Percentiles rank a stretch among this genome's conserved stretches.
Conservation (phyloP, 2,113 vertebrate genomes). For the Athene cunicularia region DNA sequence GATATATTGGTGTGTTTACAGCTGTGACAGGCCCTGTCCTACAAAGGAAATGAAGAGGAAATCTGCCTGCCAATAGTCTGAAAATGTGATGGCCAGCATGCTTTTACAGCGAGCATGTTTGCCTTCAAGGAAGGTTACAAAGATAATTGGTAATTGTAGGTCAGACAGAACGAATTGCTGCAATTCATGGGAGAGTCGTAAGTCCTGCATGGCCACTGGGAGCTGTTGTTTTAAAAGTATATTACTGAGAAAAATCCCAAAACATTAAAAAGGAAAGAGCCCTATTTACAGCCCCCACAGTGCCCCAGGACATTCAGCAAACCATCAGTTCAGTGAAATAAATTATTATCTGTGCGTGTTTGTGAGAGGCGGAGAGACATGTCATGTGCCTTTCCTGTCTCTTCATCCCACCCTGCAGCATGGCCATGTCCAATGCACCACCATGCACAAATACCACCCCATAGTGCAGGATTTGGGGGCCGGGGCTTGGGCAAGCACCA, state of each 20-base stretch:
- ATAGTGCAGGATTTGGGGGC: fast-evolving
- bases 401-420: not conserved
- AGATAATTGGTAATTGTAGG: conserved; percentile 54
- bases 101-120: conserved; percentile 24
- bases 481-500: not conserved
- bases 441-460: not conserved
- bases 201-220: not conserved
- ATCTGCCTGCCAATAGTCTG: conserved; percentile 50
- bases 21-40: conserved; percentile 1
- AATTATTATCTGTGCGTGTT: not conserved
- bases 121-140: conserved; percentile 63
- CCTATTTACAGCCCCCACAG: not conserved
- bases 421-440: fast-evolving
- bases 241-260: not conserved
- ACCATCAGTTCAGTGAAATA: not conserved
- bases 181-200: conserved; percentile 23
- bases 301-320: not conserved
- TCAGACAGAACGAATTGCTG: conserved; percentile 55
- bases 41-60: conserved; percentile 64
- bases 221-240: conserved; percentile 37
- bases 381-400: not conserved
- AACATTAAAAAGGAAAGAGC: not conserved
- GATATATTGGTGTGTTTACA: conserved; percentile 57
- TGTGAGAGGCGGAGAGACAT: not conserved
- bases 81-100: conserved; percentile 39